phyloP scores from a whole-genome alignment of 2,797 vertebrate genomes.

The Cossypha dichroa region DNA sequence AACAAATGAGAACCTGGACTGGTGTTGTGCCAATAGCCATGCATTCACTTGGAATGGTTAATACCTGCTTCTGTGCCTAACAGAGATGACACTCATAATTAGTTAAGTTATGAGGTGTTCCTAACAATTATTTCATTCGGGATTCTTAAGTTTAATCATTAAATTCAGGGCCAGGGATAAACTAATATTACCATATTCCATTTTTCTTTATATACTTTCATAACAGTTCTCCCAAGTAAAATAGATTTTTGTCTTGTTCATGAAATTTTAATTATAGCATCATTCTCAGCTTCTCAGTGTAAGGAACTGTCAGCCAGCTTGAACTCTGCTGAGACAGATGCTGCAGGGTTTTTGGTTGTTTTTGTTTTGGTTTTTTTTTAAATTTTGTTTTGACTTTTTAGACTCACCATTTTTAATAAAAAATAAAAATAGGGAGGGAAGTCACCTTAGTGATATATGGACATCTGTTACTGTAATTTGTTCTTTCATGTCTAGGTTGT shows the following conservation, averaged over 20 bases:
- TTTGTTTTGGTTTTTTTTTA: neutral
- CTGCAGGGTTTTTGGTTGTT: conserved; percentile 2
- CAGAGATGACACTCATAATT: conserved; percentile 12
- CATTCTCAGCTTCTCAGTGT: conserved; percentile 47
- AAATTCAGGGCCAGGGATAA: neutral
- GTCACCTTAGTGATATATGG: conserved; percentile 63
- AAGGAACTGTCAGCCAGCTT: conserved; percentile 63
- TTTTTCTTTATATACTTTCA: conserved; percentile 22
- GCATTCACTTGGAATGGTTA: neutral
- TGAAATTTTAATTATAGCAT: conserved; percentile 66
- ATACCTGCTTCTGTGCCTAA: neutral
- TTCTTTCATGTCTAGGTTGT: conserved; percentile 51
- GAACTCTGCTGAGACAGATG: conserved; percentile 66
- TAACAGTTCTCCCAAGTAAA: conserved; percentile 37
- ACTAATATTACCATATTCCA: conserved; percentile 8
- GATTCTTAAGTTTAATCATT: conserved; percentile 29
- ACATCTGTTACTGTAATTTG: conserved; percentile 62
- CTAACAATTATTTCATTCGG: conserved; percentile 31
- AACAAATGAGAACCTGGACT: neutral
- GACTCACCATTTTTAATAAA: conserved; percentile 39
- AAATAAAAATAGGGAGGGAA: conserved; percentile 47
- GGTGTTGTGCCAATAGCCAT: neutral
- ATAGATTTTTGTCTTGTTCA: conserved; percentile 52
- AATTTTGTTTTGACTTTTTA: conserved; percentile 58
- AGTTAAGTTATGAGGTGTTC: conserved; percentile 40